Conservation (phyloP, 1,140 invertebrate species). For the Atta colombica region DNA sequence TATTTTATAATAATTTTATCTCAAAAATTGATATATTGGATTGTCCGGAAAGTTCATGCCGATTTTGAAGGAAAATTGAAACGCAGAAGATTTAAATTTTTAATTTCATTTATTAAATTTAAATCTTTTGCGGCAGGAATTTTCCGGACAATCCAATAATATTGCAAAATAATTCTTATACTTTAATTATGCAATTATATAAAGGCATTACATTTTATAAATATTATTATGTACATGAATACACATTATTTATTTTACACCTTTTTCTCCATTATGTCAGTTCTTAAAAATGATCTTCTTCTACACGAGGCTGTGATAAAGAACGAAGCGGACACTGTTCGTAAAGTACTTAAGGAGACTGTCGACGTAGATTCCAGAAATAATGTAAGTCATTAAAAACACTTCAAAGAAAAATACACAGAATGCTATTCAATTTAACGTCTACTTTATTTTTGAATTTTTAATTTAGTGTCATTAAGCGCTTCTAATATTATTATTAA, state of each 20-base stretch:
- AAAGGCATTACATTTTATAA: neutral
- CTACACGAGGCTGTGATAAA: slow-evolving; percentile 92
- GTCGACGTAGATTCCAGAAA: slow-evolving; percentile 91
- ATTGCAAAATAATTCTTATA: neutral
- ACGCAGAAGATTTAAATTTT: too few species aligned
- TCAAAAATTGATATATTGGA: neutral
- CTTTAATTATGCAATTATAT: neutral
- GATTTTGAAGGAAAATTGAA: too few species aligned
- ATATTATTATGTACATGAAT: neutral
- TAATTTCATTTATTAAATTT: too few species aligned
- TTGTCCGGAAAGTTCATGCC: too few species aligned
- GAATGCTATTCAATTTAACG: neutral
- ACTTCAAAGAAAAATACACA: neutral
- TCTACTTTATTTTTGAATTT: neutral
- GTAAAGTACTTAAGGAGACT: slow-evolving; percentile 88
- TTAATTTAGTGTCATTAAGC: neutral
- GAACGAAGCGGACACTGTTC: slow-evolving; percentile 89
- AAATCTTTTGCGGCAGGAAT: too few species aligned
- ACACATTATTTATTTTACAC: neutral
- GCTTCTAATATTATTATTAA: slow-evolving; percentile 8
- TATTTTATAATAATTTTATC: neutral
- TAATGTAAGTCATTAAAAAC: slow-evolving; percentile 87
- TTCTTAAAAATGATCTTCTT: slow-evolving; percentile 89
- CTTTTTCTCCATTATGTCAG: slow-evolving; percentile 47
- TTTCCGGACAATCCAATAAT: neutral